Conservation (phyloP, 2,113 vertebrate genomes). For the Pseudopipra pipra region DNA sequence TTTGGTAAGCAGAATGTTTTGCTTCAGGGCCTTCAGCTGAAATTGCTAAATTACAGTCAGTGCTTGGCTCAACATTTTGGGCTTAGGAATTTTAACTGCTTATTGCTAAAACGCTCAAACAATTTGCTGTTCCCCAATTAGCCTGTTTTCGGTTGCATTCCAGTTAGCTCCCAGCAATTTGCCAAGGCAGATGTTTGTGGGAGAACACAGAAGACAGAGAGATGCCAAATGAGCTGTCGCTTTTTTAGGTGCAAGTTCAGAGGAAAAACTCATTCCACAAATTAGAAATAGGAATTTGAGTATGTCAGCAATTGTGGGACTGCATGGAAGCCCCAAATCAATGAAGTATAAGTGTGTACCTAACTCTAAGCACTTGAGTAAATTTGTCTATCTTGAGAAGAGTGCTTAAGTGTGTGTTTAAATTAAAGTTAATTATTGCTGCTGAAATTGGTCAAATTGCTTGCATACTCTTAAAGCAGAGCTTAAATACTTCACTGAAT, state of each 20-base stretch:
- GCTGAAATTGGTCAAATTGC: constrained; percentile 29
- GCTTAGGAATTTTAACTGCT: neutral
- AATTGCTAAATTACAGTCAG: neutral
- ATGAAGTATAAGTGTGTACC: neutral
- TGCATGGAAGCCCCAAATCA: neutral
- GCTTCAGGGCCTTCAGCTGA: neutral
- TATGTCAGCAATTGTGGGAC: neutral
- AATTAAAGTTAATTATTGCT: constrained; percentile 41
- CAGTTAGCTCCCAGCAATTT: neutral
- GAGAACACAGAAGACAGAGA: neutral
- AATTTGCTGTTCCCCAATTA: neutral
- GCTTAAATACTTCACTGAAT: neutral
- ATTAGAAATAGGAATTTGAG: neutral
- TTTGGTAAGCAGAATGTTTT: neutral
- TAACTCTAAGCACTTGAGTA: constrained; percentile 37
- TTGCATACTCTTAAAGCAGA: constrained; percentile 18
- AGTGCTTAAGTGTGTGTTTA: constrained; percentile 25
- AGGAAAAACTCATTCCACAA: constrained; percentile 7
- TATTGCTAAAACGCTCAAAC: neutral
- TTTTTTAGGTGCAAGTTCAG: neutral
- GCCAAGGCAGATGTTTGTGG: constrained; percentile 10
- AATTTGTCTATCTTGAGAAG: constrained; percentile 35
- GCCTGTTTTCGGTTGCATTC: neutral
- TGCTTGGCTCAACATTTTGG: neutral
- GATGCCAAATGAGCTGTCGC: neutral